A percentile compares a stretch with the other conserved stretches of the same genome.
These are phyloP conservation scores for Nematostella vectensis DNA, from an alignment of 92 coral and sea anemone genomes.

Conservation along the genomic window DNA sequence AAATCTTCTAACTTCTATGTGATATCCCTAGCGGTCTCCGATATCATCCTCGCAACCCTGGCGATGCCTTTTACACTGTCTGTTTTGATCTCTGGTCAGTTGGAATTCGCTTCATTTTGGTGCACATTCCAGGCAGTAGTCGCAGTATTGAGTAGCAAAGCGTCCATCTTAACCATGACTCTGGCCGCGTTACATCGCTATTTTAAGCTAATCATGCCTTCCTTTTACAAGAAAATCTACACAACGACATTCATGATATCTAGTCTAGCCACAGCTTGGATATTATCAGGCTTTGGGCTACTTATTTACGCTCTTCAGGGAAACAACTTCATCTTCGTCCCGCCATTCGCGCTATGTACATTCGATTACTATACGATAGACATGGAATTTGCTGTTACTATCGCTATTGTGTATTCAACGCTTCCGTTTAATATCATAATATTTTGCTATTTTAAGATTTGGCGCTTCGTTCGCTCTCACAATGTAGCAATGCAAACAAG, in stretches of 20 bases:
- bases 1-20: slow-evolving; percentile 11
- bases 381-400: slow-evolving; percentile 3
- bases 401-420: not conserved
- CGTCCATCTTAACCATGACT: slow-evolving; percentile 31
- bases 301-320: slow-evolving; percentile 9
- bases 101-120: slow-evolving; percentile 12
- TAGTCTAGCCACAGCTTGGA: slow-evolving; percentile 10
- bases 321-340: slow-evolving; percentile 6
- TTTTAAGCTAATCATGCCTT: slow-evolving; percentile 13
- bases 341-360: slow-evolving; percentile 18
- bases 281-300: slow-evolving; percentile 15
- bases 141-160: slow-evolving; percentile 22
- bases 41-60: slow-evolving; percentile 11
- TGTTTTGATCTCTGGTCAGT: slow-evolving; percentile 8
- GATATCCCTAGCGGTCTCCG: slow-evolving; percentile 21
- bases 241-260: slow-evolving; percentile 11
- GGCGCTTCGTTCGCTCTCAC: slow-evolving; percentile 20
- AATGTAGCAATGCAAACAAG: slow-evolving; percentile 11
- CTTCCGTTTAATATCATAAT: slow-evolving; percentile 16
- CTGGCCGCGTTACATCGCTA: slow-evolving; percentile 27
- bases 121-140: slow-evolving; percentile 20
- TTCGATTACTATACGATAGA: slow-evolving; percentile 12
- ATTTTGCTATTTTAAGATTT: slow-evolving; percentile 20
- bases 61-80: slow-evolving; percentile 21
- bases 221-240: slow-evolving; percentile 15